These are phyloP conservation scores for Etheostoma cragini DNA, from an alignment of 2,113 vertebrate genomes.

Conservation along the genomic window DNA sequence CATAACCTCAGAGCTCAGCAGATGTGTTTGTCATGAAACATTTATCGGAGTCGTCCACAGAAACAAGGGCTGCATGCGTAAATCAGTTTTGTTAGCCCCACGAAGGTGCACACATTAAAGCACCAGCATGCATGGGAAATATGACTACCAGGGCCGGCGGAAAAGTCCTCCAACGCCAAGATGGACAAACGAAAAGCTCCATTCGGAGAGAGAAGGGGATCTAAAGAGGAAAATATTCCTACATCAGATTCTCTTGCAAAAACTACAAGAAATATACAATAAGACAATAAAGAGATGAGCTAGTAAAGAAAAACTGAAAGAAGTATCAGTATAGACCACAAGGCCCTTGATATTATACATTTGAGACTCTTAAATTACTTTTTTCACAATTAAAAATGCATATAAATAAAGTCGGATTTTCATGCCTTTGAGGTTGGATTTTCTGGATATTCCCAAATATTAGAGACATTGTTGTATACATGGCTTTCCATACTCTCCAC, in stretches of 20 bases:
- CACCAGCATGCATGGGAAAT: constrained; percentile 37
- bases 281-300: background rate
- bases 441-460: background rate
- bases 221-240: background rate
- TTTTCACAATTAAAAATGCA: background rate
- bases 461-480: background rate
- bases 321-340: constrained; percentile 7
- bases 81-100: constrained; percentile 29
- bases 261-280: background rate
- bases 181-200: constrained; percentile 14
- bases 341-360: constrained; percentile 6
- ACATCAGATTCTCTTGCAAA: background rate
- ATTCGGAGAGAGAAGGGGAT: background rate
- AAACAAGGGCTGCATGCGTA: background rate
- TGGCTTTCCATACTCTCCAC: background rate
- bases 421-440: background rate
- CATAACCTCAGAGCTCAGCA: constrained; percentile 40
- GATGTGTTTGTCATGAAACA: constrained; percentile 62
- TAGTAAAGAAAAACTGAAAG: background rate
- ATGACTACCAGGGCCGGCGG: constrained; percentile 24
- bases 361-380: constrained; percentile 10
- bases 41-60: constrained; percentile 44
- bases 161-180: constrained; percentile 12
- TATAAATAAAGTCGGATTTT: background rate
- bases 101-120: constrained; percentile 31